Evolutionary conservation across 2,888 invertebrate species (phyloP).

Genomic region (Drosophila aldrichi): DNA sequence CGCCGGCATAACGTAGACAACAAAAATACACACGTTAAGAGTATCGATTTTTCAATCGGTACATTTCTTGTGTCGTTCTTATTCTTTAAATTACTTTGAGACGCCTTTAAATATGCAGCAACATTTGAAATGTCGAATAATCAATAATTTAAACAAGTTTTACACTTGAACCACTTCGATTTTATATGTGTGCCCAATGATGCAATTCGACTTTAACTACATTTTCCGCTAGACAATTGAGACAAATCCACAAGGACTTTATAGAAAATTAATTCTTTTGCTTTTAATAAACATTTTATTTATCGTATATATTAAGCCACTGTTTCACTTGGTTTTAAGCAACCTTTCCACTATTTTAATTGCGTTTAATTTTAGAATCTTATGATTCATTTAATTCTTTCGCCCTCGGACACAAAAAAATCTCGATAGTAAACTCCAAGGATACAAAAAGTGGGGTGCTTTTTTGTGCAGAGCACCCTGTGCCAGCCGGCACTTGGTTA

Average conservation of each 20-base stretch:
- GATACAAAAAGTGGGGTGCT: constrained; percentile 62
- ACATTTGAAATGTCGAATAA: constrained; percentile 35
- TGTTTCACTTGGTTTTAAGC: neutral
- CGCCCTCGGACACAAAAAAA: constrained; percentile 55
- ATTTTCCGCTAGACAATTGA: constrained; percentile 21
- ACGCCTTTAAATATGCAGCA: constrained; percentile 53
- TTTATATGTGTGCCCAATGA: neutral
- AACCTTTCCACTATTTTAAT: constrained; percentile 15
- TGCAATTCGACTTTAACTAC: constrained; percentile 6
- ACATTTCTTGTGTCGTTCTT: constrained; percentile 28
- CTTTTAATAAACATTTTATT: constrained; percentile 9
- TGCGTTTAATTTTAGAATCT: constrained; percentile 36
- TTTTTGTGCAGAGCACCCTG: constrained; percentile 43
- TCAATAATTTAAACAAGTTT: constrained; percentile 39
- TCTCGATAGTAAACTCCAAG: constrained; percentile 69
- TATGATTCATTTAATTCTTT: constrained; percentile 36
- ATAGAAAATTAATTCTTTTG: constrained; percentile 23
- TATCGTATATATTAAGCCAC: constrained; percentile 2
- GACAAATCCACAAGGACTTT: constrained; percentile 1
- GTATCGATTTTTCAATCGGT: constrained; percentile 70
- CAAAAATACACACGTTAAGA: constrained; percentile 39
- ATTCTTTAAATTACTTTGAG: constrained; percentile 41
- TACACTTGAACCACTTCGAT: neutral
- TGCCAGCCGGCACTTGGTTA: constrained; percentile 37
- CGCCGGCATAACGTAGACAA: constrained; percentile 60